phyloP scores from a whole-genome alignment of 2,113 vertebrate genomes.

The Nerophis ophidion region DNA sequence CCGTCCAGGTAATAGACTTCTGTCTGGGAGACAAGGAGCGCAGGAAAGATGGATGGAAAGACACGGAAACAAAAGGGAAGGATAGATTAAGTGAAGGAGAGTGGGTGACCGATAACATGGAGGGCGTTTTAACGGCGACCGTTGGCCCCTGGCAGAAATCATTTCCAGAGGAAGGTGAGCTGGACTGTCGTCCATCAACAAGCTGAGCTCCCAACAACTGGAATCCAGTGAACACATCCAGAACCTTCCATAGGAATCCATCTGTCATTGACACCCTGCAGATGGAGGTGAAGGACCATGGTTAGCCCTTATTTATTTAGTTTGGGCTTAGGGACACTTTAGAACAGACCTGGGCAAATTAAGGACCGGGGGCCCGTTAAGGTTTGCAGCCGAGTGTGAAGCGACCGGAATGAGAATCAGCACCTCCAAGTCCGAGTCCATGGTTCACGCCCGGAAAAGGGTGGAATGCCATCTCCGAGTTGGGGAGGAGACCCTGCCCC shows the following conservation, averaged over 20 bases:
- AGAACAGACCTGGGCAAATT: neutral
- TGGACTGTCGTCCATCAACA: conserved; percentile 60
- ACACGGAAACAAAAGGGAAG: conserved; percentile 35
- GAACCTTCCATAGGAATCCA: conserved; percentile 35
- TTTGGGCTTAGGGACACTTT: conserved; percentile 20
- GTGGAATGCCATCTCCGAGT: no score
- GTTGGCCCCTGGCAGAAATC: conserved; percentile 53
- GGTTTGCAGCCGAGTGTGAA: no score
- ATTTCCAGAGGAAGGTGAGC: conserved; percentile 64
- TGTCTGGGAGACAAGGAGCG: conserved; percentile 34
- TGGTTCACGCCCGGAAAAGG: no score
- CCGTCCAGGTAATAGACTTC: conserved; percentile 48
- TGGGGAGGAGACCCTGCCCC: no score
- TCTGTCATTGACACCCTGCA: conserved; percentile 23
- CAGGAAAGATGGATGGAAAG: conserved; percentile 40
- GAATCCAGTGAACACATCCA: conserved; percentile 37
- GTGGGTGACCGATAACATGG: conserved; percentile 63
- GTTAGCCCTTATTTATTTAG: conserved; percentile 20
- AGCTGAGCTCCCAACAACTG: conserved; percentile 37
- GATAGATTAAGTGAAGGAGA: conserved; percentile 51
- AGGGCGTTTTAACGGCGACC: conserved; percentile 61
- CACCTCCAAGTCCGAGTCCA: no score
- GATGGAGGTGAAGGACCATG: conserved; percentile 31
- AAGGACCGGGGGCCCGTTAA: no score
- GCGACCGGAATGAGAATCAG: no score